Percentiles rank a stretch among this genome's conserved stretches.
Conservation (phyloP, 1,140 invertebrate species). For the Hyphantria cunea region DNA sequence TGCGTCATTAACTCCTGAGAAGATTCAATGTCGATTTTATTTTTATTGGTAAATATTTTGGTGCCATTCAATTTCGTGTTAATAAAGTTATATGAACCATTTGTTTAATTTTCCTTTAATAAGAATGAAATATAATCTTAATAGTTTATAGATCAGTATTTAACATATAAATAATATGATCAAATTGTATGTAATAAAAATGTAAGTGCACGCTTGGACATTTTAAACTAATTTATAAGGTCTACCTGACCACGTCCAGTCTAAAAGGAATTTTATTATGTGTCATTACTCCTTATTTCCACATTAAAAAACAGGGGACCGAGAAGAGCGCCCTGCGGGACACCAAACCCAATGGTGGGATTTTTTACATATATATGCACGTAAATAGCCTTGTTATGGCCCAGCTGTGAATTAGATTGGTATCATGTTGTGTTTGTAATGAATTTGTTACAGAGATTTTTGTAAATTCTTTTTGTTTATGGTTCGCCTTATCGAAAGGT, state of each 20-base stretch:
- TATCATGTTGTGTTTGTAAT: constrained; percentile 65
- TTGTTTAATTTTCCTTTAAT: too few relatives aligned
- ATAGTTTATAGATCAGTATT: too few relatives aligned
- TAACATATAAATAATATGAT: constrained; percentile 23
- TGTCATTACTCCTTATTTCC: constrained; percentile 71
- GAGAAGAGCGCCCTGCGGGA: constrained; percentile 53
- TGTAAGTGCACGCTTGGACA: constrained; percentile 30
- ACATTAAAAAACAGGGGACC: constrained; percentile 50
- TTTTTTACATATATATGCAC: constrained; percentile 55
- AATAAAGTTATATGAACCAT: too few relatives aligned
- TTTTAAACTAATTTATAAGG: constrained; percentile 43
- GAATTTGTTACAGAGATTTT: constrained; percentile 60
- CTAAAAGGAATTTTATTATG: constrained; percentile 66
- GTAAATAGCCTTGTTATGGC: constrained; percentile 55
- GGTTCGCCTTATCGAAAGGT: constrained; percentile 17
- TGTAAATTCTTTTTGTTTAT: constrained; percentile 20
- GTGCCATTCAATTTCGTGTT: background rate
- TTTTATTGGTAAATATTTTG: background rate
- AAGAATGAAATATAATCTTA: too few relatives aligned
- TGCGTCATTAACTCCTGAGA: constrained; percentile 12
- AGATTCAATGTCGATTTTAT: background rate
- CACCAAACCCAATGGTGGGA: constrained; percentile 35
- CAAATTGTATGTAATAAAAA: constrained; percentile 41
- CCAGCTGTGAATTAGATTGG: constrained; percentile 75
- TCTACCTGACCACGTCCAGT: constrained; percentile 33